phyloP scores from a whole-genome alignment of 2,888 invertebrate genomes.

The Microdon myrmicae region DNA sequence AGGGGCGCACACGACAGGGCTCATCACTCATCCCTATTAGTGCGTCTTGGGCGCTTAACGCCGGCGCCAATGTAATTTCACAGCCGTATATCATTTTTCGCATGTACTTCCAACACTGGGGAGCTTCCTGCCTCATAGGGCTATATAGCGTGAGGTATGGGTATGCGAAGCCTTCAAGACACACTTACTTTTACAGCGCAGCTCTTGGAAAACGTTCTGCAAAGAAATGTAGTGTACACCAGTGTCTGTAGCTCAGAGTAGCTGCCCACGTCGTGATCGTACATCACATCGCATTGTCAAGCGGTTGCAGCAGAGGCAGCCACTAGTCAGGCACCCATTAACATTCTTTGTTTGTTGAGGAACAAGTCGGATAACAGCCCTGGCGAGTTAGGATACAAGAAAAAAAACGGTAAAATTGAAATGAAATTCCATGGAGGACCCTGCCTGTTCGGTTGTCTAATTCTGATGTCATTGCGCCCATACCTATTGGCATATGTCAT shows the following conservation, averaged over 20 bases:
- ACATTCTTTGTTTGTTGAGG: conserved; percentile 36
- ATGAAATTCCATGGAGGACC: conserved; percentile 40
- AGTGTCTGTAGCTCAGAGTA: conserved; percentile 33
- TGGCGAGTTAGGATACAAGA: conserved; percentile 15
- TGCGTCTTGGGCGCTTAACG: conserved; percentile 44
- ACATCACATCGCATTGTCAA: conserved; percentile 48
- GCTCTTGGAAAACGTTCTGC: conserved; percentile 24
- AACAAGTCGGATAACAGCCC: conserved; percentile 48
- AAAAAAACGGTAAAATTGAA: conserved; percentile 31
- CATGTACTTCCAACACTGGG: conserved; percentile 43
- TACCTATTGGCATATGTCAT: conserved; percentile 49
- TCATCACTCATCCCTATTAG: conserved; percentile 52
- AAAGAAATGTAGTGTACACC: conserved; percentile 35
- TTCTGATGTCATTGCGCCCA: conserved; percentile 26
- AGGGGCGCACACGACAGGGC: conserved; percentile 30
- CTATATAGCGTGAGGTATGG: conserved; percentile 44
- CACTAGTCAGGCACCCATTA: conserved; percentile 51
- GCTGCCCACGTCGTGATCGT: conserved; percentile 47
- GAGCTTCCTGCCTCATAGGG: conserved; percentile 31
- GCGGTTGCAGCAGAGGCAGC: conserved; percentile 25
- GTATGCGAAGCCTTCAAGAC: conserved; percentile 26
- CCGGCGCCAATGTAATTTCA: conserved; percentile 48
- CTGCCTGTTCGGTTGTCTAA: conserved; percentile 29
- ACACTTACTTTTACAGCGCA: conserved; percentile 16
- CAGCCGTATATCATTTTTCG: conserved; percentile 48